Evolutionary conservation across 2,888 invertebrate species (phyloP).

Genomic region (Chalcosyrphus nemorum): DNA sequence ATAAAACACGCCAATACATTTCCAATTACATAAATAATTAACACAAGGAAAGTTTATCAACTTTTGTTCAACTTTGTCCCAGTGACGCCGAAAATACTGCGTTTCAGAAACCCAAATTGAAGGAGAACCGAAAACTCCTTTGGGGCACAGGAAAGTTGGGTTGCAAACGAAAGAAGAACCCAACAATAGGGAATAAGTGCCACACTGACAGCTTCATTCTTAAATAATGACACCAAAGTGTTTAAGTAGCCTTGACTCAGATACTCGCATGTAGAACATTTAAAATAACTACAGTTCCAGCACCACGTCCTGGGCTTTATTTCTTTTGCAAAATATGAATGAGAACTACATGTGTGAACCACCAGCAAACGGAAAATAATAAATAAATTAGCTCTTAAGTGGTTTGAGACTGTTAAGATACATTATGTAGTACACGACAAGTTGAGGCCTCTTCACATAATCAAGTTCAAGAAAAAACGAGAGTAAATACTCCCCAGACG

Average conservation of each 20-base stretch:
- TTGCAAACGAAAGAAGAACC: too few species aligned
- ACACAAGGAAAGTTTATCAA: constrained; percentile 27
- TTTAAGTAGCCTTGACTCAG: constrained; percentile 2
- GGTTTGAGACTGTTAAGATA: neutral
- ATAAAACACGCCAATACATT: constrained; percentile 19
- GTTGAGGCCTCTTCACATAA: neutral
- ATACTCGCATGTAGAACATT: constrained; percentile 1
- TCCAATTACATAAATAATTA: constrained; percentile 34
- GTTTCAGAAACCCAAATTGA: neutral
- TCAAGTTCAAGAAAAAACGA: neutral
- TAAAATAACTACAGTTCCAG: neutral
- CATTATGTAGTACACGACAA: neutral
- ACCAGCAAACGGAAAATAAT: neutral
- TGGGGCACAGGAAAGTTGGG: constrained; percentile 8
- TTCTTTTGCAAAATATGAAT: constrained; percentile 5
- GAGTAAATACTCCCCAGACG: neutral
- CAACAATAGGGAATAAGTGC: constrained; percentile 23
- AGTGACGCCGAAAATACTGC: constrained; percentile 2
- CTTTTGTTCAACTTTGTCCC: constrained; percentile 18
- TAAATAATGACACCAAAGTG: neutral
- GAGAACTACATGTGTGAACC: constrained; percentile 1
- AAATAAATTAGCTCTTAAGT: constrained; percentile 2
- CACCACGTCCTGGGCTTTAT: neutral
- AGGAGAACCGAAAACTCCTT: too few species aligned
- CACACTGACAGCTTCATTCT: neutral